Evolutionary conservation across 2,888 invertebrate species (phyloP), one percentile per base, ranked within the genome.

Genomic region (Muschampia plurimacula): DNA sequence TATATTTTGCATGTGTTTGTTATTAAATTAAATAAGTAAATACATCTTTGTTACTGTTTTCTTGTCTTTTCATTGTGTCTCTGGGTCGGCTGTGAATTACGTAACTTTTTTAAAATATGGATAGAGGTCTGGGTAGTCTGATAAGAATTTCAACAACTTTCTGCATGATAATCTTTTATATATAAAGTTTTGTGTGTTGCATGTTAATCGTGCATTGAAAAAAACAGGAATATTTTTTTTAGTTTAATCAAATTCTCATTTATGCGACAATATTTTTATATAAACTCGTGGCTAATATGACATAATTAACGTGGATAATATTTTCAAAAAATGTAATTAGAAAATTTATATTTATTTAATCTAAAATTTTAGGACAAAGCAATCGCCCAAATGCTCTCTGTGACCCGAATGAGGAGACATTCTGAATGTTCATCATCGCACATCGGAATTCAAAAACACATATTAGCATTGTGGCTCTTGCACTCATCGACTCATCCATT

Each of bases 371-470:
- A 94, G 93, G 93, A 86, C 81, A 85, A 86, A 84, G 84, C 83
- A 84, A 86, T 80, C 84, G 85, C 87, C 86, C 81, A 94, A 93
- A 91, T 89, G 93, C 84, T 93, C 93, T 81, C 92, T 94, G 92
- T 94, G 93, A 94, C 82, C 83, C 71, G 86, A 86, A 81, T 84
- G 89, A 86, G 78, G 60, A 86, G 83, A 84, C 83, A 76, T 82
- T 81, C 77, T 74, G 85, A 82, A 82, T 84, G 81, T 83, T 80
- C 80, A 76, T 79, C 85, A 82, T 77, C 87, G 74, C 75, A 62
- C 39, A 22, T 52, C 15, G 62, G 39, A 39, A 41, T 39, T 72
- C 10, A 22, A 67, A 39, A 52, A n/a, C 55, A 10, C 46, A 28
- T 71, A 15, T 4, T 60, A 62, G 36, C 22, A 60, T 36, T 60